These are phyloP conservation scores for Argopecten irradians DNA, from an alignment of 1,140 invertebrate genomes.

Conservation along the genomic window DNA sequence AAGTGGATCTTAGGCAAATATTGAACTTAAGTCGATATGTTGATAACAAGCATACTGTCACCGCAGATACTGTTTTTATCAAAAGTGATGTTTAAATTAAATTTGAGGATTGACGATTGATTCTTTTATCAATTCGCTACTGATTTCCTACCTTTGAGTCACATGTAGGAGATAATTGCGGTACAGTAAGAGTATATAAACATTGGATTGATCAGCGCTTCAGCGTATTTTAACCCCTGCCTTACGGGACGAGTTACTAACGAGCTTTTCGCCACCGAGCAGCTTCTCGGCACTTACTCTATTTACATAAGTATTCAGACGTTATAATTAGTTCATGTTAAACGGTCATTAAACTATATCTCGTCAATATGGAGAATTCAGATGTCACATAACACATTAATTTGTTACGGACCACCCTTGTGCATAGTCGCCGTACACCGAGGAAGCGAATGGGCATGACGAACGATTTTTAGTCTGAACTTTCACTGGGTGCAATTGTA, in stretches of 20 bases:
- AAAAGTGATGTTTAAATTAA: conserved; percentile 13
- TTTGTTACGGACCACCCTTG: not conserved
- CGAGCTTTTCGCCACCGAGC: not conserved
- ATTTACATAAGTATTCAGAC: not conserved
- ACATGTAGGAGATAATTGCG: not conserved
- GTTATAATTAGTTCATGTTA: not conserved
- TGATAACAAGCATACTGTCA: not conserved
- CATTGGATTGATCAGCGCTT: not conserved
- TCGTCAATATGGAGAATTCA: not conserved
- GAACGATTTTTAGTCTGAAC: too few relatives aligned
- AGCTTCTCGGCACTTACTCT: not conserved
- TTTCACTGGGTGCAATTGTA: too few relatives aligned
- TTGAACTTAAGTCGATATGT: conserved; percentile 3
- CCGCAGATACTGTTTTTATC: not conserved
- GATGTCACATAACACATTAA: not conserved
- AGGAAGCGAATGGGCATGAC: too few relatives aligned
- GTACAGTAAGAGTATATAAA: not conserved
- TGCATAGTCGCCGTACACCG: not conserved
- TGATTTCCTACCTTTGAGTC: not conserved
- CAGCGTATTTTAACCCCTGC: not conserved
- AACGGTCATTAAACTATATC: conserved; percentile 10
- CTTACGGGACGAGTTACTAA: not conserved
- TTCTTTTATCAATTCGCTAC: not conserved
- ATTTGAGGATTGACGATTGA: conserved; percentile 9
- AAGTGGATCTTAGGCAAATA: conserved; percentile 9